Evolutionary conservation across 2,797 vertebrate genomes (phyloP).

Genomic region (Tadarida brasiliensis): DNA sequence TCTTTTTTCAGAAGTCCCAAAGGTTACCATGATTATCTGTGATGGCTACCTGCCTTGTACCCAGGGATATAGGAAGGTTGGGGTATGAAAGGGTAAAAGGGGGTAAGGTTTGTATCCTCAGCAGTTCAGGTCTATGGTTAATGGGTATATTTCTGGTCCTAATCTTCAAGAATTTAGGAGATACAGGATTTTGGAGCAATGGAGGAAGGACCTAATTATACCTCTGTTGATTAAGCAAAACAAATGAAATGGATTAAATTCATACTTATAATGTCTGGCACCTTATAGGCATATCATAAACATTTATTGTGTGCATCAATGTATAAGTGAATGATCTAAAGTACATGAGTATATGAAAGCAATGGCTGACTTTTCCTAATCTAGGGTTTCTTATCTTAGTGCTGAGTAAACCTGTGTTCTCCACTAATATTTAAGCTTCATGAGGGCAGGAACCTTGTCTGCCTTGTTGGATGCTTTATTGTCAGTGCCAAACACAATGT

Average conservation of each 20-base stretch:
- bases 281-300: background rate
- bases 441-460: background rate
- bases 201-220: background rate
- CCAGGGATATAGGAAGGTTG: background rate
- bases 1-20: background rate
- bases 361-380: constrained; percentile 10
- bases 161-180: background rate
- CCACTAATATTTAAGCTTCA: background rate
- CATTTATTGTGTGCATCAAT: background rate
- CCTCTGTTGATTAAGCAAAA: background rate
- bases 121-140: background rate
- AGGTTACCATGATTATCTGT: background rate
- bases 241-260: constrained; percentile 21
- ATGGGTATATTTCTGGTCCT: background rate
- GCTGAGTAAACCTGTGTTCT: background rate
- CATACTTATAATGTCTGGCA: background rate
- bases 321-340: background rate
- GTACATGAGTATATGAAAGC: background rate
- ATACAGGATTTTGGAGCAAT: background rate
- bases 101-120: background rate
- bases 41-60: background rate
- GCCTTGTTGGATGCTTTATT: background rate
- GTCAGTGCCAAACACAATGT: background rate
- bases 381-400: background rate
- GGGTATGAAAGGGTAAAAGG: background rate